phyloP scores from a whole-genome alignment of 1,140 invertebrate genomes.

The Brachionus koreanus region DNA sequence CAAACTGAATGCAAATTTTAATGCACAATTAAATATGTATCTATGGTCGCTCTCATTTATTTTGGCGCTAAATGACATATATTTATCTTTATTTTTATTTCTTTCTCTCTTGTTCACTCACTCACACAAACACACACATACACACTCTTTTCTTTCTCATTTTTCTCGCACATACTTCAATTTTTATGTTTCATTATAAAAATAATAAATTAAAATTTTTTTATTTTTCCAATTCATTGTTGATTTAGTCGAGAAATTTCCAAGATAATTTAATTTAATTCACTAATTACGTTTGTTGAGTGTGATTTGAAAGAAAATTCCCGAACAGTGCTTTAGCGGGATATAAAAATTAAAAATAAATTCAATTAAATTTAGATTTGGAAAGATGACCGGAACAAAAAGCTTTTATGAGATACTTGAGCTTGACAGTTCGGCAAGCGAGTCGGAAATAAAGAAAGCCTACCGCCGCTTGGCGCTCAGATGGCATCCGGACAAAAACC shows the following conservation, averaged over 20 bases:
- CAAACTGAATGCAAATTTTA: background rate
- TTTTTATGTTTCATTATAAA: background rate
- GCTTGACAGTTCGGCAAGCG: conserved; percentile 74
- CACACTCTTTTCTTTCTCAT: background rate
- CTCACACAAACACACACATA: too few species aligned
- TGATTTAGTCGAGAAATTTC: background rate
- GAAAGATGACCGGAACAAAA: conserved; percentile 2
- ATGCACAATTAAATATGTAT: background rate
- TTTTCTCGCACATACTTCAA: background rate
- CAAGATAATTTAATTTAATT: background rate
- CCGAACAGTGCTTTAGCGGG: background rate
- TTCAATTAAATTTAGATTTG: background rate
- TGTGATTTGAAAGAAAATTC: too few species aligned
- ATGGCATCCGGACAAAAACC: conserved; percentile 99
- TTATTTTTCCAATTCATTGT: background rate
- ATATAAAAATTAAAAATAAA: background rate
- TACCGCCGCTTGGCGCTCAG: conserved; percentile 93
- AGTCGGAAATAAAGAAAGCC: conserved; percentile 84
- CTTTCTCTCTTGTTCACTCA: background rate
- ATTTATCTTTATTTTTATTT: background rate
- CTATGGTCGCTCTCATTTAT: background rate
- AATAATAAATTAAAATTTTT: conserved; percentile 11
- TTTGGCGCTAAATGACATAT: background rate
- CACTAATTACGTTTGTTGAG: background rate
- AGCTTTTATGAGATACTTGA: conserved; percentile 51